These are phyloP conservation scores for Astyanax mexicanus DNA, from an alignment of 2,797 vertebrate genomes.

Conservation along the genomic window DNA sequence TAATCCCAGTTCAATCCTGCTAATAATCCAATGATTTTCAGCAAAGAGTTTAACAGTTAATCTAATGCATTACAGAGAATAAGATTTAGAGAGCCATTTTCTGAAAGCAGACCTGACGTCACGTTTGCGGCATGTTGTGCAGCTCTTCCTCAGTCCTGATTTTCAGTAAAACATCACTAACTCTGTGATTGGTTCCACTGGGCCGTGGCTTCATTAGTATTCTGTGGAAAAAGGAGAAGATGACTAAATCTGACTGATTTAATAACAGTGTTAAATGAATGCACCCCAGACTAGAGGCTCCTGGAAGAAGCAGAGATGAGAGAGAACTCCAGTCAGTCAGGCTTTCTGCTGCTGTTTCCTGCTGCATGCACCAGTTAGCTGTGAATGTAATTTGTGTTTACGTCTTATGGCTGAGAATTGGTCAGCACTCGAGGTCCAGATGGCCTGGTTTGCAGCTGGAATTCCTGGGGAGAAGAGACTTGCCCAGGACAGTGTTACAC, in stretches of 20 bases:
- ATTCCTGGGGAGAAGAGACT: not conserved
- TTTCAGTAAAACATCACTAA: conserved; percentile 6
- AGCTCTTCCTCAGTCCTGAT: not conserved
- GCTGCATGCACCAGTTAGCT: not conserved
- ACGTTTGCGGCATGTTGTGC: not conserved
- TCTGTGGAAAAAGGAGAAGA: not conserved
- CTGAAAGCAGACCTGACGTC: not conserved
- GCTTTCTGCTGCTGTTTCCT: not conserved
- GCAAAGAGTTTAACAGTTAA: not conserved
- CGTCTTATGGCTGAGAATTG: not conserved
- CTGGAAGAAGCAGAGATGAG: conserved; percentile 1
- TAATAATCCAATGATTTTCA: not conserved
- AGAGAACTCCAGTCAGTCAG: not conserved
- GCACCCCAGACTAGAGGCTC: not conserved
- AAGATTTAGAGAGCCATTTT: not conserved
- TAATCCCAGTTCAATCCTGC: not conserved
- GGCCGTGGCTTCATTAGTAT: not conserved
- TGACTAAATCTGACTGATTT: conserved; percentile 10
- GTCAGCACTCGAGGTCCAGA: not conserved
- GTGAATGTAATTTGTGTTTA: not conserved
- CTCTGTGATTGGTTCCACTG: not conserved
- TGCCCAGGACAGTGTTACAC: conserved; percentile 2
- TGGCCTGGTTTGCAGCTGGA: conserved; percentile 6
- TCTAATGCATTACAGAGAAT: not conserved
- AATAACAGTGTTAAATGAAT: conserved; percentile 1